phyloP scores from a whole-genome alignment of 1,140 invertebrate genomes.

The Plutomurus gul region DNA sequence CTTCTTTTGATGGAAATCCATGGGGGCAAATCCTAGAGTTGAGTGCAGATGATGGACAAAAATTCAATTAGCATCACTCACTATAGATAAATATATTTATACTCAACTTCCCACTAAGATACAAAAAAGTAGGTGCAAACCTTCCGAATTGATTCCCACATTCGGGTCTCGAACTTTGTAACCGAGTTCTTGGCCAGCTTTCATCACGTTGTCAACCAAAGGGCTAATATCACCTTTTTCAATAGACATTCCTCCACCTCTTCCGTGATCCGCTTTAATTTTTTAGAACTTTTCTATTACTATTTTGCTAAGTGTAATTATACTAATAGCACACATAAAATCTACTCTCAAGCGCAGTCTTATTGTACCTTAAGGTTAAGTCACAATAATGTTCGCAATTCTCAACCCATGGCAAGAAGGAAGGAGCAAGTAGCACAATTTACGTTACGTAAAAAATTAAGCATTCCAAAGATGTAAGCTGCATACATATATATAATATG shows the following conservation, averaged over 20 bases:
- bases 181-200: constrained; percentile 45
- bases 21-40: constrained; percentile 45
- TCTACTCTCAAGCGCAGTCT: too few species aligned
- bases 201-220: constrained; percentile 35
- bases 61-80: neutral
- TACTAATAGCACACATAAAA: too few species aligned
- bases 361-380: too few species aligned
- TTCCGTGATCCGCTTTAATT: constrained; percentile 35
- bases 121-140: neutral
- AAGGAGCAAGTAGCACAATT: too few species aligned
- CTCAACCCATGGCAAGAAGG: too few species aligned
- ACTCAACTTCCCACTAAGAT: neutral
- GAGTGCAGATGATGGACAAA: neutral
- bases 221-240: constrained; percentile 35
- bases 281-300: neutral
- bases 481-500: too few species aligned
- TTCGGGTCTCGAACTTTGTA: constrained; percentile 47
- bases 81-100: neutral
- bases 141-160: constrained; percentile 35
- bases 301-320: too few species aligned
- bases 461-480: too few species aligned
- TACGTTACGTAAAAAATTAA: too few species aligned
- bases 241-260: constrained; percentile 37
- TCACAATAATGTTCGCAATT: too few species aligned
- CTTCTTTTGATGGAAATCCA: constrained; percentile 41